These are phyloP conservation scores for Struthidea cinerea DNA, from an alignment of 2,113 vertebrate species.

Conservation along the genomic window DNA sequence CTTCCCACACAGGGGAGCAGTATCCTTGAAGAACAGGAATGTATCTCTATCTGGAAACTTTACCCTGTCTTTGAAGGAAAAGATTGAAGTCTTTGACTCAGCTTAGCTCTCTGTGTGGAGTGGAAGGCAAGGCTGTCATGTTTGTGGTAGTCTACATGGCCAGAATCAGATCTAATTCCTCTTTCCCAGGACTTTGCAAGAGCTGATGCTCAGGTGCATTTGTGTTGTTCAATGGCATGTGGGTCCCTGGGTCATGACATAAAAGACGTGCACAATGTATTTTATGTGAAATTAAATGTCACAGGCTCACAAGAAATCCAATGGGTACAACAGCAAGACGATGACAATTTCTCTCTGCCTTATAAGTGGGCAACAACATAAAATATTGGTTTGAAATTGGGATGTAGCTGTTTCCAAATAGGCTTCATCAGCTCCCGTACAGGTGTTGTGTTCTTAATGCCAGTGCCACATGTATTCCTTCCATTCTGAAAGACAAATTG, in stretches of 20 bases:
- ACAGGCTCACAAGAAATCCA: not conserved
- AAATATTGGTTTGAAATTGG: not conserved
- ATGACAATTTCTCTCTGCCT: not conserved
- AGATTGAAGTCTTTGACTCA: not conserved
- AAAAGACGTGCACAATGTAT: not conserved
- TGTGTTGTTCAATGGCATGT: fast-evolving
- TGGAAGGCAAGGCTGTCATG: not conserved
- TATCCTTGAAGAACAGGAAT: not conserved
- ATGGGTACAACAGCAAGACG: not conserved
- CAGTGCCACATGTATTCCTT: not conserved
- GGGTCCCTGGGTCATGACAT: too few species aligned
- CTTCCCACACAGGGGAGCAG: not conserved
- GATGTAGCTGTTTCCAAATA: not conserved
- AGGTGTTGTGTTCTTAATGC: not conserved
- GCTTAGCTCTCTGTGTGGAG: not conserved
- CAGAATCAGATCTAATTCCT: not conserved
- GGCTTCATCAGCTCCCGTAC: not conserved
- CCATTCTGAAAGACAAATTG: not conserved
- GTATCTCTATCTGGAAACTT: not conserved
- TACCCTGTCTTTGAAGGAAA: not conserved
- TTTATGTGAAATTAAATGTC: not conserved
- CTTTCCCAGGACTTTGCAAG: not conserved
- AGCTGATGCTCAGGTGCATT: not conserved
- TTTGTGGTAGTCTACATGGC: not conserved
- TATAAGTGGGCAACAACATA: not conserved